Evolutionary conservation across 2,797 vertebrate genomes (phyloP).

Genomic region (Acrocephalus scirpaceus): DNA sequence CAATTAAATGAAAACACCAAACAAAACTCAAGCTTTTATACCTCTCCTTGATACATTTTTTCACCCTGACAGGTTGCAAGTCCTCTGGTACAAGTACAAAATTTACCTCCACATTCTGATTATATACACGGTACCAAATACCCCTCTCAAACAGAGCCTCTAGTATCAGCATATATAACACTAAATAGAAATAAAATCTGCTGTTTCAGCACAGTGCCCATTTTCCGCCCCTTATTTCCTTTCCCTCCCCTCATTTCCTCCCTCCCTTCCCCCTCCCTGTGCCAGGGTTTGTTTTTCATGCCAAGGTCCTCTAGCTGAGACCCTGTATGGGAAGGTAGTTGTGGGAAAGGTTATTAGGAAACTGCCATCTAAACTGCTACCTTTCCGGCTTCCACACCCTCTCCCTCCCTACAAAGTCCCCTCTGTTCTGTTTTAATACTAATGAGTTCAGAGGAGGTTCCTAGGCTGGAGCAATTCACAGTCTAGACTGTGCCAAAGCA

Average conservation of each 20-base stretch:
- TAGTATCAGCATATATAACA: neutral
- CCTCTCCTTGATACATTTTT: neutral
- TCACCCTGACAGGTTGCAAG: neutral
- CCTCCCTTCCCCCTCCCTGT: neutral
- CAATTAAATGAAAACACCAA: neutral
- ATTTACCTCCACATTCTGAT: neutral
- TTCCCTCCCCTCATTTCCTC: slow-evolving; percentile 6
- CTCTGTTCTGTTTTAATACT: slow-evolving; percentile 52
- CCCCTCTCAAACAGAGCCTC: neutral
- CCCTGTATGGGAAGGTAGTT: slow-evolving; percentile 37
- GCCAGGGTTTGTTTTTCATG: slow-evolving; percentile 11
- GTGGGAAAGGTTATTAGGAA: slow-evolving; percentile 73
- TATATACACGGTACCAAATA: neutral
- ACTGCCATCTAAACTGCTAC: slow-evolving; percentile 30
- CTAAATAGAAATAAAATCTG: slow-evolving; percentile 30
- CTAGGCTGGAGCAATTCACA: slow-evolving; percentile 53
- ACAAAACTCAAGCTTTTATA: neutral
- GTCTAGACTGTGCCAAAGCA: slow-evolving; percentile 65
- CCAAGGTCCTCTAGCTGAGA: slow-evolving; percentile 27
- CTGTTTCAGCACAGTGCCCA: slow-evolving; percentile 27
- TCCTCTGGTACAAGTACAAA: neutral
- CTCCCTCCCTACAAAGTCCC: slow-evolving; percentile 44
- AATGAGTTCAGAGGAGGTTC: slow-evolving; percentile 52
- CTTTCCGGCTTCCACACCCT: slow-evolving; percentile 59
- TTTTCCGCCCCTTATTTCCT: neutral